phyloP scores from a whole-genome alignment of 1,140 invertebrate species.

The Dinoponera quadriceps region DNA sequence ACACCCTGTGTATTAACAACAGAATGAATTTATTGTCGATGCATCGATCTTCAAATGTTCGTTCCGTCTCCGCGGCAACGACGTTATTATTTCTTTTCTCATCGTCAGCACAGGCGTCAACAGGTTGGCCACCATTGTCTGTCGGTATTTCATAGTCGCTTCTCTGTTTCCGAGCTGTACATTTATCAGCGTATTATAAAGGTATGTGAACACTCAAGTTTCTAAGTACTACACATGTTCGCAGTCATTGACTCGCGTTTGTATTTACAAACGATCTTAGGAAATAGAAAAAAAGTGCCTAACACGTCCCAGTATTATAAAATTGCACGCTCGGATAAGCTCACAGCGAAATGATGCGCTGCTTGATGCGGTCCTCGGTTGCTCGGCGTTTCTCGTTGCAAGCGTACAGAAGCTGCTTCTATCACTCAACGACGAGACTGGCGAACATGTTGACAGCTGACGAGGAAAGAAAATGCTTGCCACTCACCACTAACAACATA shows the following conservation, averaged over 20 bases:
- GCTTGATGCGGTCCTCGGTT: slow-evolving; percentile 32
- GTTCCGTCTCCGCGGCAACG: slow-evolving; percentile 23
- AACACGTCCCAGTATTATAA: not conserved
- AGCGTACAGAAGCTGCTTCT: slow-evolving; percentile 10
- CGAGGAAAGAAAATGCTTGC: slow-evolving; percentile 40
- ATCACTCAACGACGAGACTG: slow-evolving; percentile 45
- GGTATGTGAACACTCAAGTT: slow-evolving; percentile 5
- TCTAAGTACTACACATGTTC: not conserved
- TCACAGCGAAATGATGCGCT: slow-evolving; percentile 37
- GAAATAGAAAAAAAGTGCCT: not conserved
- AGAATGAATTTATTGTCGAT: slow-evolving; percentile 4
- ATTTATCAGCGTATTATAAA: slow-evolving; percentile 32
- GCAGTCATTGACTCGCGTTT: not conserved
- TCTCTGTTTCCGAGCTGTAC: not conserved
- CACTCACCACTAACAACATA: slow-evolving; percentile 36
- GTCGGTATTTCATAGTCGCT: not conserved
- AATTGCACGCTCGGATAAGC: not conserved
- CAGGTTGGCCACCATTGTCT: not conserved
- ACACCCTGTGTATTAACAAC: not conserved
- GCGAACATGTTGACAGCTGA: slow-evolving; percentile 27
- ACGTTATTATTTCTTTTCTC: slow-evolving; percentile 39
- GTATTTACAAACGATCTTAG: not conserved
- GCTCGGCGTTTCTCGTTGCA: slow-evolving; percentile 39
- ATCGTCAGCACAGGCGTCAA: not conserved
- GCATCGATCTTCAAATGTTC: slow-evolving; percentile 9